Evolutionary conservation across 2,797 vertebrate species (phyloP).

Genomic region (Tapera naevia): DNA sequence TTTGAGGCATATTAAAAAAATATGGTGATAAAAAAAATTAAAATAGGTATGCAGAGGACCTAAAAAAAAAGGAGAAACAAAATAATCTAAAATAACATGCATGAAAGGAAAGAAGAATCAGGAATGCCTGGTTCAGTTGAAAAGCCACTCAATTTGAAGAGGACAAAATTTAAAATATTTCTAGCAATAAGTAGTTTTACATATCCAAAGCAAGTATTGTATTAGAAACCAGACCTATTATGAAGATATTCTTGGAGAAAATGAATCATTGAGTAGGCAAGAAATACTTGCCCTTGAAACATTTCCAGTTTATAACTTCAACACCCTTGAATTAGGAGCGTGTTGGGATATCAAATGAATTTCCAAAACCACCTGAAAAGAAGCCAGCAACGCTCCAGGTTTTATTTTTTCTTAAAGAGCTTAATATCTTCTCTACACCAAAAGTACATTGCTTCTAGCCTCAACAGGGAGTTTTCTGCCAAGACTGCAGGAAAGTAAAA

Average conservation of each 20-base stretch:
- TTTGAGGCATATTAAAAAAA: neutral
- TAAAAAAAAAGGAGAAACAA: neutral
- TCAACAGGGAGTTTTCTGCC: conserved; percentile 35
- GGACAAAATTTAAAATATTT: neutral
- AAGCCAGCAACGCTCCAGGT: conserved; percentile 51
- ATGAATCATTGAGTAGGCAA: conserved; percentile 6
- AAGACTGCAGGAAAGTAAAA: conserved; percentile 48
- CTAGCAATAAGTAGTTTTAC: neutral
- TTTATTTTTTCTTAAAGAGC: conserved; percentile 57
- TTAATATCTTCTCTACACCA: conserved; percentile 53
- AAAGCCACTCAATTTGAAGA: neutral
- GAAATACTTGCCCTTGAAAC: conserved; percentile 39
- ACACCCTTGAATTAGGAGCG: neutral
- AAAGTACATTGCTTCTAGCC: conserved; percentile 66
- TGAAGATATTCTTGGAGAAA: conserved; percentile 9
- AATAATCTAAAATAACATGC: neutral
- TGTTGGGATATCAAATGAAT: conserved; percentile 29
- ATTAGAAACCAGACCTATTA: conserved; percentile 2
- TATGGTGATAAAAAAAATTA: neutral
- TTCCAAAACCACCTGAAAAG: conserved; percentile 66
- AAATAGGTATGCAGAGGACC: neutral
- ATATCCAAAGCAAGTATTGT: neutral
- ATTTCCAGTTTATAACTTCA: conserved; percentile 40
- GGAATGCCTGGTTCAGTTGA: neutral
- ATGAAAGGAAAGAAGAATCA: neutral